These are phyloP conservation scores for Capreolus pygargus DNA, from an alignment of 2,113 vertebrate species.

Conservation along the genomic window DNA sequence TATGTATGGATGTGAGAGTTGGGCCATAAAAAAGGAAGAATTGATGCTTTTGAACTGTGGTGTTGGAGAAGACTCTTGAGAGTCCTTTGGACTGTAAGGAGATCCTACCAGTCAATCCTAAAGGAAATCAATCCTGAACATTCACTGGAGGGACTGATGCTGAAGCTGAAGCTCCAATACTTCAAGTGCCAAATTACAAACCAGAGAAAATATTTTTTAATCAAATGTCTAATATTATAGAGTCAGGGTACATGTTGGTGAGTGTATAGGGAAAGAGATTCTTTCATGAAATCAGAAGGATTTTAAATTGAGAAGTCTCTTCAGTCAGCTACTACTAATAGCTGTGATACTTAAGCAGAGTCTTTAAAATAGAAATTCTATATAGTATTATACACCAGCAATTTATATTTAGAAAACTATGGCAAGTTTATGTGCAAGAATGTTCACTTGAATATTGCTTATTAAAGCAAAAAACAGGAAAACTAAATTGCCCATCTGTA, in stretches of 20 bases:
- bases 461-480: not conserved
- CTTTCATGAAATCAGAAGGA: not conserved
- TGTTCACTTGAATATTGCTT: not conserved
- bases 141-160: not conserved
- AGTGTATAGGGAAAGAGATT: not conserved
- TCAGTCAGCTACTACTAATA: not conserved
- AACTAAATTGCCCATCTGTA: not conserved
- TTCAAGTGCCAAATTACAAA: not conserved
- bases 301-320: not conserved
- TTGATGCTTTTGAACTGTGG: not conserved
- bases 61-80: not conserved
- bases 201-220: not conserved
- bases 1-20: not conserved
- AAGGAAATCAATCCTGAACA: not conserved
- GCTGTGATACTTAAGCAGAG: not conserved
- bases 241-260: not conserved
- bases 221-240: not conserved
- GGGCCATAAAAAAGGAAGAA: not conserved
- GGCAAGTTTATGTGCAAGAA: not conserved
- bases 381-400: not conserved
- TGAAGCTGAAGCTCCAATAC: not conserved
- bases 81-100: not conserved
- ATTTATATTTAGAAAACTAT: not conserved
- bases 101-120: not conserved
- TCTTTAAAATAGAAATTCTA: not conserved